Conservation (phyloP, 2,888 invertebrate species). For the Chirona hameri region DNA sequence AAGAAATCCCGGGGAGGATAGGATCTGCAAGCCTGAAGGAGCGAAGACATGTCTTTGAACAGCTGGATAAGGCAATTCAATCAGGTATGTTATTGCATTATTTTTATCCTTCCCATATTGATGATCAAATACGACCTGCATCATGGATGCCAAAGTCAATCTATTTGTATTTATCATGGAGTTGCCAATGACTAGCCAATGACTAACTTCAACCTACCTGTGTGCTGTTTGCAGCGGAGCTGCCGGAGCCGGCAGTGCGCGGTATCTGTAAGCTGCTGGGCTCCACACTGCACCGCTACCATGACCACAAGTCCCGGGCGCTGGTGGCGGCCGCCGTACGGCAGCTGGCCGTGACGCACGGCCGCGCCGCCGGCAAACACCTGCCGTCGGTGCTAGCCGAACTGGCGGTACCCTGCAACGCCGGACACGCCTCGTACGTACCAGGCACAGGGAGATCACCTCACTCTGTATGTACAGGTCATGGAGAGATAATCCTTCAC, state of each 20-base stretch:
- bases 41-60: neutral
- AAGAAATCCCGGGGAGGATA: neutral
- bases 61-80: neutral
- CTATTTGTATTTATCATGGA: too few species aligned
- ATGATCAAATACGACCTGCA: too few species aligned
- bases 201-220: neutral
- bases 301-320: neutral
- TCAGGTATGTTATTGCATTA: neutral
- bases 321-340: slow-evolving; percentile 1
- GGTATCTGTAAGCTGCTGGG: neutral
- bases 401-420: neutral
- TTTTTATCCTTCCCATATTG: too few species aligned
- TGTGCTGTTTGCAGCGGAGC: neutral
- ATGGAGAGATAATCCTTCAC: too few species aligned
- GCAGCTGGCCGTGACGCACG: neutral
- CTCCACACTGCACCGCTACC: slow-evolving; percentile 4
- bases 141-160: too few species aligned
- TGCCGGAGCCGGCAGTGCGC: slow-evolving; percentile 2
- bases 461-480: too few species aligned
- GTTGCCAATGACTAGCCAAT: too few species aligned
- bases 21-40: neutral
- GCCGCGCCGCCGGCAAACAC: neutral
- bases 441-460: too few species aligned
- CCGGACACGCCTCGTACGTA: neutral
- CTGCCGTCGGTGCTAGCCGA: neutral